phyloP scores from a whole-genome alignment of 2,113 vertebrate species.

The Fregata magnificens region DNA sequence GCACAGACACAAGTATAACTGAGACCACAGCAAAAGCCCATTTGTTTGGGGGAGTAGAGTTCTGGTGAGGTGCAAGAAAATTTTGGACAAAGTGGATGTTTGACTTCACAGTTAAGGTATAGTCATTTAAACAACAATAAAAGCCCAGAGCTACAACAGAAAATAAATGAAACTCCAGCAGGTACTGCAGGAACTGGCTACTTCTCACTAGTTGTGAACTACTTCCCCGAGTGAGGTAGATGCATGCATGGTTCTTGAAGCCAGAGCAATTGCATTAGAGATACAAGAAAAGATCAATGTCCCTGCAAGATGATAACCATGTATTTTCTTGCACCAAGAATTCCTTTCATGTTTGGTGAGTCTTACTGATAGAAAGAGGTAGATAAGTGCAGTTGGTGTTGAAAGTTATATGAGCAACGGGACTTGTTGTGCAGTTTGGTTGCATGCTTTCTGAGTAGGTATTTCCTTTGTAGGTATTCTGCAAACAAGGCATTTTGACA shows the following conservation, averaged over 20 bases:
- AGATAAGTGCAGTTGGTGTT: neutral
- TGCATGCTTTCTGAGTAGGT: neutral
- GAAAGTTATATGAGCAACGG: neutral
- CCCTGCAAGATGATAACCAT: neutral
- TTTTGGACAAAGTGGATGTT: neutral
- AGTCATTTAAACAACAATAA: neutral
- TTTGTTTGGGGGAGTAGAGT: neutral
- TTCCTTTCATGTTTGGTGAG: neutral
- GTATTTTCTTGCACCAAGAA: neutral
- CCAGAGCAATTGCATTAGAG: neutral
- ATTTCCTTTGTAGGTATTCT: neutral
- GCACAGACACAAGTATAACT: neutral
- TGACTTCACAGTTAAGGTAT: neutral
- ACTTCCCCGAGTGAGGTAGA: neutral
- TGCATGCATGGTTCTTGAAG: neutral
- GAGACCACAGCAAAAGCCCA: neutral
- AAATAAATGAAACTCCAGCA: neutral
- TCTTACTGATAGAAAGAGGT: neutral
- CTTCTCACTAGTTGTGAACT: neutral
- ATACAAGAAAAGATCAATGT: neutral
- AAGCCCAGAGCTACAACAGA: neutral
- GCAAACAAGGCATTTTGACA: neutral
- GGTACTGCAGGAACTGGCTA: neutral
- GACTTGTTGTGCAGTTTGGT: neutral
- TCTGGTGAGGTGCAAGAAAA: neutral